A percentile compares a stretch with the other conserved stretches of the same genome.
phyloP scores from a whole-genome alignment of 1,140 invertebrate genomes.

The Lordiphosa collinella region DNA sequence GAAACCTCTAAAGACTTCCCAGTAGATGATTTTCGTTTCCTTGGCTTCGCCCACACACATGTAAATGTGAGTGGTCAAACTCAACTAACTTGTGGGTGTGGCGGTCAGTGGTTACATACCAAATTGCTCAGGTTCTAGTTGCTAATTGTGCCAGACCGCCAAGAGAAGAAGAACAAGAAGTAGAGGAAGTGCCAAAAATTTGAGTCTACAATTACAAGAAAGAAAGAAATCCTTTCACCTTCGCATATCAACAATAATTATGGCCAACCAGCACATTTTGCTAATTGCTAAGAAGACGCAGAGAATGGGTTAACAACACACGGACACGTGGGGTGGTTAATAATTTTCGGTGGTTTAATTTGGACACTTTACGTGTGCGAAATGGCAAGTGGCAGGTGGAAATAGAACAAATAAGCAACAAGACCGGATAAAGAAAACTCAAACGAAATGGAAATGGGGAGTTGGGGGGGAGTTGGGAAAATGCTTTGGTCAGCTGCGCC shows the following conservation, averaged over 20 bases:
- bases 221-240: no score
- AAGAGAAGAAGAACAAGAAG: conserved; percentile 4
- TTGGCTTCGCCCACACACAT: conserved; percentile 55
- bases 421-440: not conserved
- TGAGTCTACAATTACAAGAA: no score
- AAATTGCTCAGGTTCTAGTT: conserved; percentile 53
- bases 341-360: conserved; percentile 68
- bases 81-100: conserved; percentile 2
- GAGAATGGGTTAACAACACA: conserved; percentile 19
- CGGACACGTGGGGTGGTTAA: conserved; percentile 58
- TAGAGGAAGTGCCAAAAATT: conserved; percentile 19
- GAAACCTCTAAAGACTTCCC: conserved; percentile 20
- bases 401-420: conserved; percentile 9
- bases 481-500: conserved; percentile 47
- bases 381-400: conserved; percentile 32
- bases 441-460: conserved; percentile 40
- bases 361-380: conserved; percentile 56
- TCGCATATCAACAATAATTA: conserved; percentile 29
- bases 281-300: conserved; percentile 46
- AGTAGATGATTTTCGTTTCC: conserved; percentile 8
- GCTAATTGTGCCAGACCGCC: conserved; percentile 54
- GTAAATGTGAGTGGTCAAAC: conserved; percentile 12
- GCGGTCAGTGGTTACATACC: conserved; percentile 25
- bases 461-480: conserved; percentile 7
- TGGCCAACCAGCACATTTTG: conserved; percentile 62